Base-by-base conservation (phyloP, 1,140 invertebrate species). In the Goniozus legneri region DNA sequence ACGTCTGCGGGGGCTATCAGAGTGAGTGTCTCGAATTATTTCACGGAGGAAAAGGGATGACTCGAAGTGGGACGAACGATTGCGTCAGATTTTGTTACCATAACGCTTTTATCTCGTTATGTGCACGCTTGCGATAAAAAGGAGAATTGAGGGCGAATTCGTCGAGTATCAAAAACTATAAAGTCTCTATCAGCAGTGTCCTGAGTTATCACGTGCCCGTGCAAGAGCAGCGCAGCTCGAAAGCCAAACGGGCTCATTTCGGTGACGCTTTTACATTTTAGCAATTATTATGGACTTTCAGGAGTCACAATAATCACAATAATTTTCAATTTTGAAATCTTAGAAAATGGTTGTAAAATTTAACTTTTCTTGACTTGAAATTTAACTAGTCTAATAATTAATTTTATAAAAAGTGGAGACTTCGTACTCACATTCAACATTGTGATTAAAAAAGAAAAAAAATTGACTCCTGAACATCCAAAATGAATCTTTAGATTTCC, bases 1-100 rank as follows among this genome's bases (percentile, higher is more conserved):
- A 69, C n/a, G 63, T 76, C 45, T 85, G 84, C 57, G 64, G 70
- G 2, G 54, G 57, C 8, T 57, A 64, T 44, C 57, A 69, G 58
- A 74, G 77, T 78, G 55, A 65, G 62, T 62, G 32, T 14, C 32
- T 18, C 12, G 12, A 4, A 30, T 44, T 30, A 15, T 16, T 1
- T 13, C 34, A 41, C 24, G 39, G 54, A 49, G 52, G 53, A 53
- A 44, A 62, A 56, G 50, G 53, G 52, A 54, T 38, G 53, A 56
- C 53, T 53, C 50, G 49, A 57, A 58, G 54, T 54, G 52, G 51
- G 49, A 51, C 30, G 54, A 54, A 52, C n/a, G 15, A 3, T 6
- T 21, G 8, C 4, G 14, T 15, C 31, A 15, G 21, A 16, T 13
- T 18, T 21, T 2, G 2, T 16, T 16, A 16, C 8, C 19, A 18